Percentiles rank a stretch among this genome's conserved stretches.
Evolutionary conservation across 2,113 vertebrate genomes (phyloP).

Genomic region (Lipophrys pholis): DNA sequence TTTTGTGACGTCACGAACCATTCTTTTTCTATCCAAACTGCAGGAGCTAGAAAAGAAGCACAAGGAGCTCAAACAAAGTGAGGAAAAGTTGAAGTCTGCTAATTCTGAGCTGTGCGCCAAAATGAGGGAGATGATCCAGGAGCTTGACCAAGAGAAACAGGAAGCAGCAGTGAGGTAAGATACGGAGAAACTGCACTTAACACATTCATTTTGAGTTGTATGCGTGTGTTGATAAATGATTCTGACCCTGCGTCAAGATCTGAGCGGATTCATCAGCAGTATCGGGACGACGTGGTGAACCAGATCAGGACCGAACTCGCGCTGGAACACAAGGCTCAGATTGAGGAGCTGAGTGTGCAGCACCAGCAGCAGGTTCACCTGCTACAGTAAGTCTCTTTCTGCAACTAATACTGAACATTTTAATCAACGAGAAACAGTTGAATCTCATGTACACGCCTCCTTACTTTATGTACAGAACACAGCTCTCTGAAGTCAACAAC

Average conservation of each 20-base stretch:
- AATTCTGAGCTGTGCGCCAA: constrained; percentile 94
- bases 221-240: neutral
- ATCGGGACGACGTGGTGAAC: constrained; percentile 91
- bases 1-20: neutral
- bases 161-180: constrained; percentile 88
- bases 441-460: neutral
- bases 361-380: constrained; percentile 83
- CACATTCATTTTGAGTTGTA: neutral
- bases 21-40: constrained; percentile 18
- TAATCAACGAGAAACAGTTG: neutral
- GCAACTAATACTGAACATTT: neutral
- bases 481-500: constrained; percentile 85
- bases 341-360: constrained; percentile 80
- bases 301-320: constrained; percentile 85
- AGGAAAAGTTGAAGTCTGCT: constrained; percentile 88
- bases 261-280: constrained; percentile 91
- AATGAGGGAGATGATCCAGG: constrained; percentile 96
- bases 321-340: constrained; percentile 81
- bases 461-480: constrained; percentile 76
- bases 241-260: constrained; percentile 65
- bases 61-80: constrained; percentile 86
- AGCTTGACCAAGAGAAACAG: constrained; percentile 95
- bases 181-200: neutral
- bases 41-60: constrained; percentile 82
- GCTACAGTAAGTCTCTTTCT: constrained; percentile 84